Base-by-base conservation (phyloP, 2,888 invertebrate genomes). In the Cheilosia urbana region DNA sequence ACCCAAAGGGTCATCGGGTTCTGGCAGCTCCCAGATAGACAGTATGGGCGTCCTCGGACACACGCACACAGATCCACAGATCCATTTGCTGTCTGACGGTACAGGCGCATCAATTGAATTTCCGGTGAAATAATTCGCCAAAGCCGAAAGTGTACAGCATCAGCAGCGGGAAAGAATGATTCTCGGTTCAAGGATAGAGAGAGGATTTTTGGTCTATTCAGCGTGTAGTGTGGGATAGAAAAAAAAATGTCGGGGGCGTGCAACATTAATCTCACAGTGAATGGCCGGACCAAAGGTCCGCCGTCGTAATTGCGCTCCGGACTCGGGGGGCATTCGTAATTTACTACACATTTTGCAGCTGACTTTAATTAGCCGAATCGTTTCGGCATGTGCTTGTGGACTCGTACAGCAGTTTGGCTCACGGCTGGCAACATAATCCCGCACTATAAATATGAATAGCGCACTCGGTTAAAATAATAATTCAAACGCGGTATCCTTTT, bases 101-200 rank as follows among this genome's bases (percentile, higher is more conserved):
- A 47, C 47, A 21, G 49, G 73, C 73, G 30, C 85, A 81, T 76
- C 76, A 85, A 85, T 85, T 85, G 85, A 85, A 85, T 81, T 81
- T 72, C 77, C 76, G 57, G 81, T 76, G 75, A 85, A 75, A 85
- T 85, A 76, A 80, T 75, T 84, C 73, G 75, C 84, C 60, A 80
- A 75, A 58, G 65, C 79, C 42, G 24, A 30, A 66, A 27, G 72
- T 60, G 51, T 42, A 42, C 15, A 66, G 65, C 66, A 65, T 40
- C 51, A 73, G 60, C 80, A 73, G 60, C 75, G 34, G 63, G 51
- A 78, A 78, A 69, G 80, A 66, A 47, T 72, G 72, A 65, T 55
- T 63, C 77, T 47, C 57, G 45, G 42, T 75, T 47, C 53, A 40
- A 24, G 63, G 49, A 53, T 17, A 4, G 37, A 37, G 13, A 3